These are phyloP conservation scores for Tineola bisselliella DNA, from an alignment of 2,888 invertebrate species.

Conservation along the genomic window DNA sequence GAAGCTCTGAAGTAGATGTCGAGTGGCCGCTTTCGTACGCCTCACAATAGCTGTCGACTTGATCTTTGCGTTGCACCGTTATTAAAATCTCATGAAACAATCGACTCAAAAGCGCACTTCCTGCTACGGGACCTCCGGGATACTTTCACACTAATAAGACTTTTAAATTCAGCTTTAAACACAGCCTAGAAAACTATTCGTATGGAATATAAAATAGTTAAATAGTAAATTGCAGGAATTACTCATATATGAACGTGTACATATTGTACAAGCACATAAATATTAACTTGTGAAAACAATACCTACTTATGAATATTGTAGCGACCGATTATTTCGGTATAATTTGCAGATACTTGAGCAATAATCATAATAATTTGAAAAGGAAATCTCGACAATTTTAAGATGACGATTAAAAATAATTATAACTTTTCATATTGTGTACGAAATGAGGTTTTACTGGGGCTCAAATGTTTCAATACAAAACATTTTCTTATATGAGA, in stretches of 20 bases:
- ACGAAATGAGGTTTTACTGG: background rate
- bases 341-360: constrained; percentile 55
- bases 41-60: constrained; percentile 57
- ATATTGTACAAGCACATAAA: background rate
- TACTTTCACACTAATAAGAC: constrained; percentile 37
- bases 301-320: constrained; percentile 13
- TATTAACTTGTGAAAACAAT: background rate
- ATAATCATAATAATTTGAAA: constrained; percentile 1
- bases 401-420: constrained; percentile 4
- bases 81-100: constrained; percentile 68
- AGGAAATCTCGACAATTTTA: constrained; percentile 7
- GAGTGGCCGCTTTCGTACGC: constrained; percentile 48
- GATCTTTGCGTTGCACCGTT: constrained; percentile 65
- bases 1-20: constrained; percentile 17
- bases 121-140: constrained; percentile 24
- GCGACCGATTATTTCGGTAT: constrained; percentile 59
- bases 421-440: background rate
- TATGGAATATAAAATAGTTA: background rate
- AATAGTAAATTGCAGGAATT: background rate
- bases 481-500: no score
- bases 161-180: background rate
- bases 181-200: background rate
- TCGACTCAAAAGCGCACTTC: constrained; percentile 66
- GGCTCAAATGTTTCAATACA: no score
- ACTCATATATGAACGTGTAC: background rate